Evolutionary conservation across 1,140 invertebrate species (phyloP).

Genomic region (Thrips palmi): DNA sequence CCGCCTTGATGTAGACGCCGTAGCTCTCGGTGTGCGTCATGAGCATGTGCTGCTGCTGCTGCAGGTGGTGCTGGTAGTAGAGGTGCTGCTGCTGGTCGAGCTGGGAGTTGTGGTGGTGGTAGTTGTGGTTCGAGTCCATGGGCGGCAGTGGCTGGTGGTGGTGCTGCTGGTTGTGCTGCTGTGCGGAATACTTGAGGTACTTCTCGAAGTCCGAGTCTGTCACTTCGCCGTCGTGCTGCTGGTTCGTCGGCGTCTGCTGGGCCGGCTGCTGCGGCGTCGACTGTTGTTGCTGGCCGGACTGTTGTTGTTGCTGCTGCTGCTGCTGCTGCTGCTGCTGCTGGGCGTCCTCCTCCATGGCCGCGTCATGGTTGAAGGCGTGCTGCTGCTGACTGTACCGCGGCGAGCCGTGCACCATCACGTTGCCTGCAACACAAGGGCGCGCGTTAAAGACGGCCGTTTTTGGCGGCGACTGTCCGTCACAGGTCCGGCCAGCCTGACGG

Average conservation of each 20-base stretch:
- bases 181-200: constrained; percentile 34
- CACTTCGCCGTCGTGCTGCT: constrained; percentile 25
- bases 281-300: constrained; percentile 18
- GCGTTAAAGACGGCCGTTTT: too few species aligned
- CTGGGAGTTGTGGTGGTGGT: constrained; percentile 19
- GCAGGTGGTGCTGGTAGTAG: constrained; percentile 17
- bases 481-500: too few species aligned
- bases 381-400: constrained; percentile 19
- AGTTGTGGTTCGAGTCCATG: constrained; percentile 35
- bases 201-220: constrained; percentile 39
- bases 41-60: constrained; percentile 6
- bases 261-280: constrained; percentile 6
- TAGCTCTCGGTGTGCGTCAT: neutral
- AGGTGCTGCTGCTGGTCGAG: constrained; percentile 14
- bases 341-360: constrained; percentile 16
- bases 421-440: too few species aligned
- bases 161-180: constrained; percentile 16
- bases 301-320: constrained; percentile 15
- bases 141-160: constrained; percentile 23
- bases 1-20: neutral
- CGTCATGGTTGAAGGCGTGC: too few species aligned
- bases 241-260: constrained; percentile 9
- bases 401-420: constrained; percentile 19
- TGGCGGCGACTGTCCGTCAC: too few species aligned
- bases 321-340: constrained; percentile 28